Base-by-base conservation (phyloP, 2,113 vertebrate genomes). In the Trichomycterus rosablanca region DNA sequence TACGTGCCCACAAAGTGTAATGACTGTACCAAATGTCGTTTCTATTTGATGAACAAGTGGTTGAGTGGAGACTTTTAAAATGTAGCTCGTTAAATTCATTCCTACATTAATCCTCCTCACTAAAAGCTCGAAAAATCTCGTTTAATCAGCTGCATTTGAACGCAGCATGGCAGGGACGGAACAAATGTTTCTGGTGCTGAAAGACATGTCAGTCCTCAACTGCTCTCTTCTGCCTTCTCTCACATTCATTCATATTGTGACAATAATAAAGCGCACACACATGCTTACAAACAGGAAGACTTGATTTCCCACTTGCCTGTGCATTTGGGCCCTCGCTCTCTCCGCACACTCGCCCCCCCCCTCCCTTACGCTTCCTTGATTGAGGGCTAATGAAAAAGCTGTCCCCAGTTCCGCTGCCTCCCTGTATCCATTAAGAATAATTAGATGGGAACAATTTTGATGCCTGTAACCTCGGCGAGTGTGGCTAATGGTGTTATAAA, bases 401-500 rank as follows among this genome's bases (percentile, higher is more conserved):
- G 95, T 96, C 95, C 94, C 90, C 89, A 89, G 82, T 91, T 88
- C 75, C 90, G 89, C 92, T 93, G 92, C 90, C 93, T 96, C 92
- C 94, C 92, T 95, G 92, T 97, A 95, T 98, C 96, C 96, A 98
- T 98, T 98, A 97, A 92, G 94, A 98, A 98, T 98, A 98, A 98
- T 98, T 98, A 98, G 88, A 86, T 90, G 92, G 91, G 94, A 97
- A 94, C 92, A 95, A 93, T 96, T 97, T 95, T 97, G 96, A 98
- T 96, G 96, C 89, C 93, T 94, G 94, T 97, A 99, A 98, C 96
- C 95, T 98, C 92, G 89, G 89, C 88, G 86, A 98, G 94, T 93
- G 92, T 95, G 92, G 94, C 95, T 99, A 99, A 99, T 99, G 96
- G 96, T 90, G 93, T 98, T 99, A 99, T 98, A 99, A 98, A 99